Base-by-base conservation (phyloP, 2,888 invertebrate genomes). In the Chrysolina haemoptera region DNA sequence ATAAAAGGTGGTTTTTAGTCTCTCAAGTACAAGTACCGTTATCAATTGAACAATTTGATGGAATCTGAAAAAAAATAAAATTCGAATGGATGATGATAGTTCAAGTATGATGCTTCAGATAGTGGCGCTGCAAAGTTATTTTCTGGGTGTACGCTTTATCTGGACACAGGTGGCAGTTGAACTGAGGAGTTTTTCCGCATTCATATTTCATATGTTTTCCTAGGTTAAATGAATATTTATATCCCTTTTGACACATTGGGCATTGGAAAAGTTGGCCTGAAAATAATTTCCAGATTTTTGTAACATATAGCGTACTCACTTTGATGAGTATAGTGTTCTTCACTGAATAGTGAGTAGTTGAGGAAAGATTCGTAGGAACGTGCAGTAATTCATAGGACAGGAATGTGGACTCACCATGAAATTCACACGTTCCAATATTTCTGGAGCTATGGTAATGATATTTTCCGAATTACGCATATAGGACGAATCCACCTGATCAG, bases 131-230 rank as follows among this genome's bases (percentile, higher is more conserved):
- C 27, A 80, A 67, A 63, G 76, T 77, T 43, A 67, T 76, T 62
- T 80, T 81, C 22, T 79, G 79, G 18, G 75, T 78, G 11, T 75
- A 79, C 14, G 70, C 70, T 66, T 80, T 80, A 11, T 68, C 43
- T 8, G 35, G 48, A 50, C 79, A 81, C 11, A 68, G 67, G 35
- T 66, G 53, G 62, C 80, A 80, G 12, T 16, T 20, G 43, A 79
- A 79, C 53, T 77, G 73, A 0, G 80, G 80, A 0, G 67, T 68
- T 64, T 76, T 77, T 8, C 80, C 80, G 53, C 80, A 80, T 62
- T 80, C 80, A 41, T 74, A 74, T 16, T 65, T 71, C 43, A 70
- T 43, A 53, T 78, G 78, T 62, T 74, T 72, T 68, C 70, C 70
- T 40, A 76, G 48, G 10, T 68, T 73, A n/a, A 73, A 75, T 62